Conservation (phyloP, 2,113 vertebrate species). For the Prinia subflava region DNA sequence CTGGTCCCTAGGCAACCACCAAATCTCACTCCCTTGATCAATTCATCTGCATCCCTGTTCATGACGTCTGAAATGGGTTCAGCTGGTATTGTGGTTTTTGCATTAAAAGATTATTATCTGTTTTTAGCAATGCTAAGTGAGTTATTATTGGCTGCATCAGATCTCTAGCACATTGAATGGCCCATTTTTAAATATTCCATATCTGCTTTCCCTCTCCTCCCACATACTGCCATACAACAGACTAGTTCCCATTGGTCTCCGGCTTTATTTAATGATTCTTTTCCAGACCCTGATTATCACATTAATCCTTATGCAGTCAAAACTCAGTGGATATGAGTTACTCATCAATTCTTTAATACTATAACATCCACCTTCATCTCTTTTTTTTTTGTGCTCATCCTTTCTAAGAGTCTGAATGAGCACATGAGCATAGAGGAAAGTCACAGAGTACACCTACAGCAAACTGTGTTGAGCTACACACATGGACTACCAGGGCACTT, state of each 20-base stretch:
- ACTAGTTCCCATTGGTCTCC: background rate
- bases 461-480: background rate
- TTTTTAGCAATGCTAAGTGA: background rate
- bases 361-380: background rate
- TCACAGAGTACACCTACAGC: background rate
- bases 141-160: background rate
- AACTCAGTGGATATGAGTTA: background rate
- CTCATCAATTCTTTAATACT: background rate
- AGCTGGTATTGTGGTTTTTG: background rate
- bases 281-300: background rate
- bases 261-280: background rate
- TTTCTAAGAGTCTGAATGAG: background rate
- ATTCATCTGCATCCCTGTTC: background rate
- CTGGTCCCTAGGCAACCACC: conserved; percentile 44
- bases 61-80: conserved; percentile 1
- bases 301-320: background rate
- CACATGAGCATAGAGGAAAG: background rate
- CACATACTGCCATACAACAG: background rate
- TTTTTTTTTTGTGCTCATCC: background rate
- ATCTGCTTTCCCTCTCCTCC: background rate
- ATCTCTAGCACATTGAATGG: background rate
- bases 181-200: background rate
- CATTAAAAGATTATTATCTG: background rate
- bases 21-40: conserved; percentile 33
- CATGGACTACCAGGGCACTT: background rate